These are phyloP conservation scores for Martes martes DNA, from an alignment of 2,113 vertebrate genomes.

Conservation along the genomic window DNA sequence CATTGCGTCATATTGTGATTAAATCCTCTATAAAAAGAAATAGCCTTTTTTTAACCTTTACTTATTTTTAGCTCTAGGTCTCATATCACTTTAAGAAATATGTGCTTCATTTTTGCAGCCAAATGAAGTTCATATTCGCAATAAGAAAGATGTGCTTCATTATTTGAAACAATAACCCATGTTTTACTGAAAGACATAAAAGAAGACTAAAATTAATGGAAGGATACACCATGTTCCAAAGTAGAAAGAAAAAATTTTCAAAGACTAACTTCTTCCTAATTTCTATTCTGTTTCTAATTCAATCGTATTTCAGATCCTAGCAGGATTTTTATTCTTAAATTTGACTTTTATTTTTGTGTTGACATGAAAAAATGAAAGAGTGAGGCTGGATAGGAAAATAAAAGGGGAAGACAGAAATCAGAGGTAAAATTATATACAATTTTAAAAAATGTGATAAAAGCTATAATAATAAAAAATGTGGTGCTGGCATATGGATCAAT, in stretches of 20 bases:
- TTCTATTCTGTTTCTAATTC: conserved; percentile 2
- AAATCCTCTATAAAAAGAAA: conserved; percentile 20
- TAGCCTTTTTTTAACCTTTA: neutral
- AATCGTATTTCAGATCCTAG: neutral
- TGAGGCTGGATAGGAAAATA: neutral
- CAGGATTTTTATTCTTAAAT: neutral
- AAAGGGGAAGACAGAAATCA: neutral
- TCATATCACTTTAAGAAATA: conserved; percentile 53
- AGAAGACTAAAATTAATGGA: conserved; percentile 2
- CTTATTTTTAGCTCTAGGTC: conserved; percentile 38
- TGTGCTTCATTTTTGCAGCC: neutral
- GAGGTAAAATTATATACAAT: neutral
- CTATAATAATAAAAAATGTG: neutral
- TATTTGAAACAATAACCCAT: conserved; percentile 34
- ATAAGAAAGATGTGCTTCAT: conserved; percentile 29
- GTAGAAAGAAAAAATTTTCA: neutral
- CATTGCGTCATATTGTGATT: neutral
- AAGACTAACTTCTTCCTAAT: neutral
- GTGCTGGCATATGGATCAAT: neutral
- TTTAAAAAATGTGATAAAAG: neutral
- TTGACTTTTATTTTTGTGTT: neutral
- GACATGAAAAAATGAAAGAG: neutral
- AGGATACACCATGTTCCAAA: neutral
- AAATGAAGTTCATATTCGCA: conserved; percentile 32
- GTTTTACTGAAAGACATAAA: conserved; percentile 11